These are phyloP conservation scores for Carduelis carduelis DNA, from an alignment of 2,797 vertebrate genomes.

Conservation along the genomic window DNA sequence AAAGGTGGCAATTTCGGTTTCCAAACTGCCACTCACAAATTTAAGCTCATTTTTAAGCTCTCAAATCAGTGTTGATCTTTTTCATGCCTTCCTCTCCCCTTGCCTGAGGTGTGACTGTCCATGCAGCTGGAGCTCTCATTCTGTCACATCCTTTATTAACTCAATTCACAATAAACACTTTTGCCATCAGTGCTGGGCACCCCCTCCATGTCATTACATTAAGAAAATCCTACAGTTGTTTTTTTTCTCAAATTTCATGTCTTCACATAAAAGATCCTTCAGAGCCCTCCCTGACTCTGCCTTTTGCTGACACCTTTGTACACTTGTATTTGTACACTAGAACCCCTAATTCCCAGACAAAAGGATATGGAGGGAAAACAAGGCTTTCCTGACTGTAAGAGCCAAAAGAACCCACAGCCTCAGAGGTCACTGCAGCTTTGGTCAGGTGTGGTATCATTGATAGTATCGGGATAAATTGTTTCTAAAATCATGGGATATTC, in stretches of 20 bases:
- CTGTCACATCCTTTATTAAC: not conserved
- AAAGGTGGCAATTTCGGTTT: not conserved
- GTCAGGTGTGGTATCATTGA: not conserved
- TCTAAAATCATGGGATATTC: not conserved
- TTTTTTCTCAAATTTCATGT: not conserved
- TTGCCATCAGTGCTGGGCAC: not conserved
- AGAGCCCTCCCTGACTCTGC: not conserved
- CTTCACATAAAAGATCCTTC: not conserved
- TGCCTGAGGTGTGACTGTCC: not conserved
- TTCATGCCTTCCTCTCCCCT: accelerated
- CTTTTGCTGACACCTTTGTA: not conserved
- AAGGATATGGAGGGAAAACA: not conserved
- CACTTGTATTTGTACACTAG: not conserved
- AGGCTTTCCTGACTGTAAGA: not conserved
- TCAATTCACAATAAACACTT: not conserved
- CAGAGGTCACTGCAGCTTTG: not conserved
- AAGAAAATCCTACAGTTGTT: not conserved
- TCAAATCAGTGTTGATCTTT: not conserved
- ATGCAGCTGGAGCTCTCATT: not conserved
- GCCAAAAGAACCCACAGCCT: not conserved
- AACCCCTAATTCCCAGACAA: not conserved
- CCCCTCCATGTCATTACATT: not conserved
- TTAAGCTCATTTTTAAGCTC: not conserved
- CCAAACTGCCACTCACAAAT: not conserved
- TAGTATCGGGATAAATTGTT: not conserved